These are phyloP conservation scores for Pelmatolapia mariae DNA, from an alignment of 2,113 vertebrate genomes.

Conservation along the genomic window DNA sequence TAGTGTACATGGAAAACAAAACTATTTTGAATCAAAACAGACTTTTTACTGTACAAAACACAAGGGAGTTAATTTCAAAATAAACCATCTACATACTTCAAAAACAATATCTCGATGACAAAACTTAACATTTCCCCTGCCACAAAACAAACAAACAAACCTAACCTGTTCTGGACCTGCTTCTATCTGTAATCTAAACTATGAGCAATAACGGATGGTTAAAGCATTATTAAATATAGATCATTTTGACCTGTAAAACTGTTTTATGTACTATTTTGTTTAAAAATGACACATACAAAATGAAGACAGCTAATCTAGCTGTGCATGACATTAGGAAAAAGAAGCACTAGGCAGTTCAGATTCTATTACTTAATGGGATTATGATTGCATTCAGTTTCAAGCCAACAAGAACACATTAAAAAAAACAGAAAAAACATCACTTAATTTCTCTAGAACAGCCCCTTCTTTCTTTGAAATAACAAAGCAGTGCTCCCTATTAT, in stretches of 20 bases:
- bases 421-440: neutral
- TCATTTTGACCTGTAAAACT: neutral
- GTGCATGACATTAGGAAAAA: neutral
- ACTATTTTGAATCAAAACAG: slow-evolving; percentile 46
- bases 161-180: neutral
- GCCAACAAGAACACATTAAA: slow-evolving; percentile 19
- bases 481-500: neutral
- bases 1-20: neutral
- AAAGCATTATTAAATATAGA: slow-evolving; percentile 23
- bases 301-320: neutral
- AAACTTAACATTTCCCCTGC: neutral
- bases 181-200: neutral
- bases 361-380: slow-evolving; percentile 13
- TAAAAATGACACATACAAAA: neutral
- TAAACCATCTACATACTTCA: slow-evolving; percentile 41
- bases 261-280: neutral
- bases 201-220: neutral
- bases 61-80: slow-evolving; percentile 58
- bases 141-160: neutral
- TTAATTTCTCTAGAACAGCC: neutral
- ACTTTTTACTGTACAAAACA: slow-evolving; percentile 72
- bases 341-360: slow-evolving; percentile 4
- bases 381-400: slow-evolving; percentile 13
- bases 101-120: slow-evolving; percentile 32
- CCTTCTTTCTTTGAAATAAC: neutral